Percentiles rank a stretch among this genome's conserved stretches.
Evolutionary conservation across 2,888 invertebrate species (phyloP).

Genomic region (Ectemnius lituratus): DNA sequence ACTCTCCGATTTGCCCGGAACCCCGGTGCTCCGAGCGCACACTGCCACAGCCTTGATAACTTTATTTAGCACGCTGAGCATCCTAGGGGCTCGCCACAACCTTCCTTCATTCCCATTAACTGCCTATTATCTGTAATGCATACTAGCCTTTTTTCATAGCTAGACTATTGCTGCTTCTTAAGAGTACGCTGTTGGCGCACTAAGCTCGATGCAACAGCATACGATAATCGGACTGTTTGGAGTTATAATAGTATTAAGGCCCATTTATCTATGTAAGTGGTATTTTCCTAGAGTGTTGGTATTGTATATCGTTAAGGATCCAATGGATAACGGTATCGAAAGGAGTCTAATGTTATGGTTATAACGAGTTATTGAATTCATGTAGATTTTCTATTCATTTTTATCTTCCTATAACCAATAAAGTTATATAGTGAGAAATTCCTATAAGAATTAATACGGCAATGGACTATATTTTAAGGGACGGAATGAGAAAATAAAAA

Average conservation of each 20-base stretch:
- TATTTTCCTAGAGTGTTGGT: no score
- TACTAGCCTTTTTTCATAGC: constrained; percentile 19
- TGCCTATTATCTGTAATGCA: constrained; percentile 48
- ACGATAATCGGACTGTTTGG: constrained; percentile 9
- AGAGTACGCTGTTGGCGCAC: constrained; percentile 6
- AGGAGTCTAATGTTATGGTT: no score
- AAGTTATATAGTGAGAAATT: no score
- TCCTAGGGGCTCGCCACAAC: constrained; percentile 45
- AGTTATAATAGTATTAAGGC: neutral
- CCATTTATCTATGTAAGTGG: neutral
- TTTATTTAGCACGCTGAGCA: constrained; percentile 44
- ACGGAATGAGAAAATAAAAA: no score
- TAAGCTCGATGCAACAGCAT: neutral
- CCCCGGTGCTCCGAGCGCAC: constrained; percentile 1
- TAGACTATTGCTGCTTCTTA: constrained; percentile 17
- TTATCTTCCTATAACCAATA: no score
- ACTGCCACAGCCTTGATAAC: constrained; percentile 32
- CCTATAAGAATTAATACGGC: no score
- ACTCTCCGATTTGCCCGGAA: constrained; percentile 31
- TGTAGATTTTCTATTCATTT: no score
- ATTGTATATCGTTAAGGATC: no score
- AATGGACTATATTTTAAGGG: no score
- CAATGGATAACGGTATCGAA: no score
- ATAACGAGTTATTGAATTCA: no score
- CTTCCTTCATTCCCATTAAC: constrained; percentile 53